Base-by-base conservation (phyloP, 2,888 invertebrate species). In the Agrotis puta region DNA sequence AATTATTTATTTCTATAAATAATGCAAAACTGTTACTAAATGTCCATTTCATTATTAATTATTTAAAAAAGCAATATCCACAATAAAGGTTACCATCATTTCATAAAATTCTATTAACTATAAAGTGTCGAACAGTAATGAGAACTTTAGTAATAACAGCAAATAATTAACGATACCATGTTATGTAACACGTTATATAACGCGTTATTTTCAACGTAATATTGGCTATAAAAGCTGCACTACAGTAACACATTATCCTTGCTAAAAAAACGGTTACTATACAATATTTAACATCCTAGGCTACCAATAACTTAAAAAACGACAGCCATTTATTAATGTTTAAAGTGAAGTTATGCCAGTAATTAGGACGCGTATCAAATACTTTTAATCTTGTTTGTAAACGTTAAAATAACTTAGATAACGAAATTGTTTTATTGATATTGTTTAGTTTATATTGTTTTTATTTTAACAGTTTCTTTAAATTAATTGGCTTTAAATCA, bases 151-250 rank as follows among this genome's bases (percentile, higher is more conserved):
- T 57, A 64, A 51, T 66, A 62, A 48, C 64, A 67, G 18, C 50
- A 56, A 62, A 45, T 79, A 78, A 79, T 79, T 63, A 79, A 78
- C 58, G 50, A 47, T 33, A 20, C 45, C 39, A 20, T 69, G 65
- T 70, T 63, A 48, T 53, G 58, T 54, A 33, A 33, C n/a, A n/a
- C 56, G 6, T n/a, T 33, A n/a, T 6, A 33, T 33, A 56, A 56
- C 56, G 24, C 24, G 63, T 70, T 65, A 51, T 53, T 67, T 73
- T 54, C 18, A 66, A 67, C 48, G 43, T 56, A 22, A 39, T 74
- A 58, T 33, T 6, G 6, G 16, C 64, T 56, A 74, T 73, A 50
- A 64, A 73, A 63, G 45, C 16, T 62, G 50, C 20, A 56, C 7
- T 48, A 33, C n/a, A 74, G 11, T 47, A 20, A 11, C 58, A 57